Conservation (phyloP, 2,888 invertebrate species). For the Meliscaeva auricollis region DNA sequence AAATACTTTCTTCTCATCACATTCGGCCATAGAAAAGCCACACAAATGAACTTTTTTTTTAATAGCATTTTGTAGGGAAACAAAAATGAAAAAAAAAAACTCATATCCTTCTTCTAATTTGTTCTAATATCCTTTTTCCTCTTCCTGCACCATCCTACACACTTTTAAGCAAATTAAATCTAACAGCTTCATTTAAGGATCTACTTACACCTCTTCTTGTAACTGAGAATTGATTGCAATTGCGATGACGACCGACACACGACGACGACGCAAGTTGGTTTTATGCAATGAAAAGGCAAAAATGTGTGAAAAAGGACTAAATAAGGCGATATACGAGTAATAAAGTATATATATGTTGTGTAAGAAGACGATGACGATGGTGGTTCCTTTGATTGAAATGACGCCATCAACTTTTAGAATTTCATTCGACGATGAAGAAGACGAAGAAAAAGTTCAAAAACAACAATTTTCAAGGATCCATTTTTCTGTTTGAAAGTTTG, state of each 20-base stretch:
- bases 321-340: conserved; percentile 8
- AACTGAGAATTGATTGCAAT: conserved; percentile 49
- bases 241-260: not conserved
- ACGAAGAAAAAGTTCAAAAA: not conserved
- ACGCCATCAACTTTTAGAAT: conserved; percentile 62
- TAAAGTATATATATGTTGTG: not conserved
- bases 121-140: conserved; percentile 25
- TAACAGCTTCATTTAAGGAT: conserved; percentile 50
- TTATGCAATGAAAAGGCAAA: not conserved
- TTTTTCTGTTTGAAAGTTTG: not conserved
- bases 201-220: conserved; percentile 15
- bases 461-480: conserved; percentile 18
- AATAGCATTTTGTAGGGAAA: not conserved
- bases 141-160: not conserved
- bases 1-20: not conserved
- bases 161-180: conserved; percentile 46
- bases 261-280: not conserved
- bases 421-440: conserved; percentile 53
- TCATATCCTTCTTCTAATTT: conserved; percentile 16
- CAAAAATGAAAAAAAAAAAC: conserved; percentile 17
- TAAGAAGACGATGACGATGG: conserved; percentile 54
- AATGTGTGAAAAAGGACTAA: not conserved
- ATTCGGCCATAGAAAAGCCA: conserved; percentile 19
- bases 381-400: conserved; percentile 53
- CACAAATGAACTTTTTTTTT: not conserved